A percentile compares a stretch with the other conserved stretches of the same genome.
These are phyloP conservation scores for Muscina levida DNA, from an alignment of 2,888 invertebrate species.

Conservation along the genomic window DNA sequence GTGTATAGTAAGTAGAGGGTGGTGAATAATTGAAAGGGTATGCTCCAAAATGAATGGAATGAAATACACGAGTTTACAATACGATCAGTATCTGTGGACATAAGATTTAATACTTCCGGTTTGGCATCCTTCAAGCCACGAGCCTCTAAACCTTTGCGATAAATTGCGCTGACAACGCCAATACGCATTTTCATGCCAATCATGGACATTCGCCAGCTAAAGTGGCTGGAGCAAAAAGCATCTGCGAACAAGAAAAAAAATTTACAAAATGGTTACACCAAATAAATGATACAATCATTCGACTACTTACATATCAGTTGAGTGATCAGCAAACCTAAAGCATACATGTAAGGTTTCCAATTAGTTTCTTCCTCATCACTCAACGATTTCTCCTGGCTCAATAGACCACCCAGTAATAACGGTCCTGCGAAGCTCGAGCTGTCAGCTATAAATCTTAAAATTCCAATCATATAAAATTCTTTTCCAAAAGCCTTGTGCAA, in stretches of 20 bases:
- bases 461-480: conserved; percentile 91
- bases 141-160: conserved; percentile 82
- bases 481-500: conserved; percentile 88
- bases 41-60: conserved; percentile 98
- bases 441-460: conserved; percentile 91
- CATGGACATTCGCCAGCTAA: conserved; percentile 91
- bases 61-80: conserved; percentile 97
- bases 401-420: conserved; percentile 89
- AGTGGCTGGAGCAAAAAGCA: conserved; percentile 91
- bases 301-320: conserved; percentile 84
- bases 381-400: conserved; percentile 79
- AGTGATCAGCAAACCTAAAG: conserved; percentile 84
- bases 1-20: conserved; percentile 91
- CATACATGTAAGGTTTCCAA: conserved; percentile 84
- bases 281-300: too few relatives aligned
- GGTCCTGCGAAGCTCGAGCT: conserved; percentile 93
- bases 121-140: conserved; percentile 80
- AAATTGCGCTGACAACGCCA: conserved; percentile 90
- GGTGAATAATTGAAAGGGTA: conserved; percentile 85
- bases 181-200: conserved; percentile 93
- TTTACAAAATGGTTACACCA: too few relatives aligned
- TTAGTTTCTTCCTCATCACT: conserved; percentile 87
- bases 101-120: conserved; percentile 96
- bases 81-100: conserved; percentile 97
- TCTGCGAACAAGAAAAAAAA: conserved; percentile 79